Conservation (phyloP, 2,888 invertebrate genomes). For the Patella depressa region DNA sequence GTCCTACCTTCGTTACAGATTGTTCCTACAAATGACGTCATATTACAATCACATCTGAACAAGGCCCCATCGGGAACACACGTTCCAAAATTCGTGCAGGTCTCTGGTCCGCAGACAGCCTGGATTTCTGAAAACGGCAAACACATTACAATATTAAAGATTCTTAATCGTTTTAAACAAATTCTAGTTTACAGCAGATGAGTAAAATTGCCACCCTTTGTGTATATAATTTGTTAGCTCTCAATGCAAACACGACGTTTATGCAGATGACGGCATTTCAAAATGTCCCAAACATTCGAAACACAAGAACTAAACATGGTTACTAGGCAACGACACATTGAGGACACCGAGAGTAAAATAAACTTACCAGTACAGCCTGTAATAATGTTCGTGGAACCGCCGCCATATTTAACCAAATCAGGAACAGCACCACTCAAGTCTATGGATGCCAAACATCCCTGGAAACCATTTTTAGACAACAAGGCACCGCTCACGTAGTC, state of each 20-base stretch:
- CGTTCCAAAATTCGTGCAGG: constrained; percentile 54
- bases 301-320: too few species aligned
- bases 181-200: too few species aligned
- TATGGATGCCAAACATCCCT: constrained; percentile 66
- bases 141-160: background rate
- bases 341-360: too few species aligned
- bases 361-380: constrained; percentile 43
- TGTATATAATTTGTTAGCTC: too few species aligned
- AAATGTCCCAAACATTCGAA: too few species aligned
- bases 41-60: constrained; percentile 62
- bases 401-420: constrained; percentile 48
- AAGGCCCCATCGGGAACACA: constrained; percentile 44
- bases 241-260: too few species aligned
- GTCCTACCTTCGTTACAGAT: constrained; percentile 58
- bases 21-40: constrained; percentile 59
- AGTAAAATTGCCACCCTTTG: too few species aligned
- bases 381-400: constrained; percentile 29
- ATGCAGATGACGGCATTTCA: too few species aligned
- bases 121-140: constrained; percentile 30
- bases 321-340: too few species aligned
- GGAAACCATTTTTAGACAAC: constrained; percentile 62
- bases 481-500: constrained; percentile 42
- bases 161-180: too few species aligned
- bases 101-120: constrained; percentile 39
- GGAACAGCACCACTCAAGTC: constrained; percentile 56